phyloP scores from a whole-genome alignment of 2,888 invertebrate genomes.

The Zootermopsis nevadensis region DNA sequence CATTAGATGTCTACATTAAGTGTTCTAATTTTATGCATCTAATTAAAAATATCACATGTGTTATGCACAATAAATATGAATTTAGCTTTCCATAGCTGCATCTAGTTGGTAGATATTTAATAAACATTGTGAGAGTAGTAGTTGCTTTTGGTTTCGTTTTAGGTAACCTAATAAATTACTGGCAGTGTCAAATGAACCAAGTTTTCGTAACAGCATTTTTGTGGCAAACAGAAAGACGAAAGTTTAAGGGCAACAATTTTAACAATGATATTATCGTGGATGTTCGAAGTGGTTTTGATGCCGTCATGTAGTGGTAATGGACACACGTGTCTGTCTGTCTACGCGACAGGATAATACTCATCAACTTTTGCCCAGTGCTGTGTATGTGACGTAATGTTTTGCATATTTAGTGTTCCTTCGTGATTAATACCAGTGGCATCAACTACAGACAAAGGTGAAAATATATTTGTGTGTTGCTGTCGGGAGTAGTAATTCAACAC shows the following conservation, averaged over 20 bases:
- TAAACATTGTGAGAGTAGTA: neutral
- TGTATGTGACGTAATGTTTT: neutral
- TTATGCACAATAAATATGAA: neutral
- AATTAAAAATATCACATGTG: neutral
- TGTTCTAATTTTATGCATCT: neutral
- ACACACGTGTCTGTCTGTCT: neutral
- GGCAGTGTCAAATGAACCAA: neutral
- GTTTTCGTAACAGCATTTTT: neutral
- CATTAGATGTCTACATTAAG: neutral
- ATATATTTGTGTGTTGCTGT: neutral
- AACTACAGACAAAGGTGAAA: neutral
- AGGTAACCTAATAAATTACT: neutral
- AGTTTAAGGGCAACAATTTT: neutral
- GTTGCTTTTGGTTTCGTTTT: neutral
- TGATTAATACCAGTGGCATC: neutral
- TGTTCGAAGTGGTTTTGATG: neutral
- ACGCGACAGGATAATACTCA: neutral
- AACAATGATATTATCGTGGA: neutral
- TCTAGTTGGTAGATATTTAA: neutral
- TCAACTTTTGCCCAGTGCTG: too few species aligned
- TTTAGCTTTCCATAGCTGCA: neutral
- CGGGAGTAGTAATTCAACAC: neutral
- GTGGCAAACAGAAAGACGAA: neutral
- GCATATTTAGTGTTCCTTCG: neutral
- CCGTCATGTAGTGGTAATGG: neutral